Percentiles rank a stretch among this genome's conserved stretches.
Evolutionary conservation across 2,113 vertebrate species (phyloP).

Genomic region (Myodes glareolus): DNA sequence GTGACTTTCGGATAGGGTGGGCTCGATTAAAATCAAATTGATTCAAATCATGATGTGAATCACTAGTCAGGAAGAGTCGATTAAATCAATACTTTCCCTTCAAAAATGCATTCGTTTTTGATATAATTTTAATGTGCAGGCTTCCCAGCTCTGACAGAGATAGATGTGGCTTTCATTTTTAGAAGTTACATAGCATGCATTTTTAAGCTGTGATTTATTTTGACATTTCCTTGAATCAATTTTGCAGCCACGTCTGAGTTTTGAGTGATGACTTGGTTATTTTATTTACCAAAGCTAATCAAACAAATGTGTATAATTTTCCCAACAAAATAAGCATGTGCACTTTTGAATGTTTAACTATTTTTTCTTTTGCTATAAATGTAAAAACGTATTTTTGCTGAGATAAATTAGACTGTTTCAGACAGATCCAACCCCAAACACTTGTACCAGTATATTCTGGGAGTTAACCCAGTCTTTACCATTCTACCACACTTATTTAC

Average conservation of each 20-base stretch:
- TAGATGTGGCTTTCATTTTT: conserved; percentile 82
- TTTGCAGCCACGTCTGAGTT: conserved; percentile 78
- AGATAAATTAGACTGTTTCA: conserved; percentile 64
- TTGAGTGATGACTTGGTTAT: conserved; percentile 83
- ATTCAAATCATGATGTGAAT: conserved; percentile 81
- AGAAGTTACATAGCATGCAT: conserved; percentile 81
- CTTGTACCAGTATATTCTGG: conserved; percentile 11
- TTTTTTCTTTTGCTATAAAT: conserved; percentile 64
- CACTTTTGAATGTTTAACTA: conserved; percentile 75
- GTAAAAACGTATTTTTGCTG: conserved; percentile 68
- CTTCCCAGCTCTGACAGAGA: conserved; percentile 77
- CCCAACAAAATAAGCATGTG: conserved; percentile 79
- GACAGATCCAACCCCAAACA: conserved; percentile 49
- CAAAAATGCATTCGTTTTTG: conserved; percentile 75
- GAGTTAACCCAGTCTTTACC: conserved; percentile 41
- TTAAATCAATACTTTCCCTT: conserved; percentile 81
- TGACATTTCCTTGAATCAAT: conserved; percentile 81
- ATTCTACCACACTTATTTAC: not conserved
- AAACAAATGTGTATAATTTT: conserved; percentile 83
- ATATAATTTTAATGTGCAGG: conserved; percentile 79
- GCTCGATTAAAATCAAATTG: conserved; percentile 77
- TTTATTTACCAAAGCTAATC: conserved; percentile 84
- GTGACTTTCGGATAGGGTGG: conserved; percentile 73
- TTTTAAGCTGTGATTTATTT: conserved; percentile 83
- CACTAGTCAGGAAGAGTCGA: conserved; percentile 77